Base-by-base conservation (phyloP, 1,140 invertebrate genomes). In the Drosophila sp. region DNA sequence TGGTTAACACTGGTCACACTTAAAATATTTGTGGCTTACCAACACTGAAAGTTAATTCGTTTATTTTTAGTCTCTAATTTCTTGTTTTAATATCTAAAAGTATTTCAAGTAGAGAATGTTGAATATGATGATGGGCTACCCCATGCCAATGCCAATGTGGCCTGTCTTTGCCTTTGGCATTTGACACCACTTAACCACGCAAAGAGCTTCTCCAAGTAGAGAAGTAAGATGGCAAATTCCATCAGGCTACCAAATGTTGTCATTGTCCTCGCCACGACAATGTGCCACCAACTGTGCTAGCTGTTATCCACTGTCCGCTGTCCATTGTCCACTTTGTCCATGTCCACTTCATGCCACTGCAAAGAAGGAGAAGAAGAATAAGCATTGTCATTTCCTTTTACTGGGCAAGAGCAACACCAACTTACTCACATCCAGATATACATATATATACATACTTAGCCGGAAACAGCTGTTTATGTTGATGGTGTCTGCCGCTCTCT, bases 381-480 rank as follows among this genome's bases (percentile, higher is more conserved):
- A 30, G 61, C 74, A 83, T 80, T 87, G 83, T 83, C 83, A 80
- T 89, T 87, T 77, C 74, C 70, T 66, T 65, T 40, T 54, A 32
- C 44, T 50, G 30, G 58, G 4, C 40, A 3, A 3, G 4, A 3
- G 4, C 11, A 41, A 41, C 40, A 41, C 11, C 40, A 11, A 41
- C 5, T 44, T 23, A 44, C 41, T 50, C 44, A 50, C 11, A 50
- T 50, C 66, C 69, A 84, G 76, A 61, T 78, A 81, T n/a, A n/a
- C n/a, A n/a, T 17, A 17, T 17, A 17, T 17, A 17, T 17, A 17
- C 17, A 17, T 71, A 85, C 81, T 85, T 86, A 85, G 82, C 78
- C 78, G 81, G 82, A 86, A 86, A 78, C 81, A 85, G 81, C 81
- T 86, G 73, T 76, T 76, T 76, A 76, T 76, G 73, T 64, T 76